Conservation (phyloP, 2,888 invertebrate species). For the Mesopsocus fuscifrons region DNA sequence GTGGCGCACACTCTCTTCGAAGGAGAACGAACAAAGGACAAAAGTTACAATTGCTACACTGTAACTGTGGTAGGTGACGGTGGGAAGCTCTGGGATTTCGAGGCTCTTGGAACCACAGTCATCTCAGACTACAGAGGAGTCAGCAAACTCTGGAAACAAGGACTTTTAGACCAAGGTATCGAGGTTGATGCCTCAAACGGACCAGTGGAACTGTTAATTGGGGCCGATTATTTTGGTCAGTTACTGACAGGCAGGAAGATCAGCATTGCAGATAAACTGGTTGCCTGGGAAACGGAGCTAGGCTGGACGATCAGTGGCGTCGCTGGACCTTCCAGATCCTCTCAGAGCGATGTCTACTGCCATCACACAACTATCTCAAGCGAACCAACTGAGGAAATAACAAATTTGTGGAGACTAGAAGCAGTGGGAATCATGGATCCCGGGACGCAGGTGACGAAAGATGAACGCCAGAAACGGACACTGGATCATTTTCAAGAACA, state of each 20-base stretch:
- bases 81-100: too few species aligned
- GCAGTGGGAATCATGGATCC: background rate
- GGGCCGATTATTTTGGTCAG: background rate
- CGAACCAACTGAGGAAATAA: background rate
- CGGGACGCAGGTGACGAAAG: background rate
- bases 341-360: too few species aligned
- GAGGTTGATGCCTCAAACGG: background rate
- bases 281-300: background rate
- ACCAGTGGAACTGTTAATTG: background rate
- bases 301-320: background rate
- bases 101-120: too few species aligned
- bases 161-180: background rate
- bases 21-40: too few species aligned
- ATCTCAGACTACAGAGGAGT: too few species aligned
- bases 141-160: background rate
- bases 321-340: background rate
- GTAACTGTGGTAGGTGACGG: too few species aligned
- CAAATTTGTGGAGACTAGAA: background rate
- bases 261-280: background rate
- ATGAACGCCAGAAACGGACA: background rate
- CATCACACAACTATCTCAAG: background rate
- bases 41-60: too few species aligned
- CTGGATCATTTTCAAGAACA: background rate
- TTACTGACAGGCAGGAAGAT: constrained; percentile 2
- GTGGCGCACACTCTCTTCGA: too few species aligned